A percentile compares a stretch with the other conserved stretches of the same genome.
Evolutionary conservation across 2,797 vertebrate genomes (phyloP).

Genomic region (Anomalospiza imberbis): DNA sequence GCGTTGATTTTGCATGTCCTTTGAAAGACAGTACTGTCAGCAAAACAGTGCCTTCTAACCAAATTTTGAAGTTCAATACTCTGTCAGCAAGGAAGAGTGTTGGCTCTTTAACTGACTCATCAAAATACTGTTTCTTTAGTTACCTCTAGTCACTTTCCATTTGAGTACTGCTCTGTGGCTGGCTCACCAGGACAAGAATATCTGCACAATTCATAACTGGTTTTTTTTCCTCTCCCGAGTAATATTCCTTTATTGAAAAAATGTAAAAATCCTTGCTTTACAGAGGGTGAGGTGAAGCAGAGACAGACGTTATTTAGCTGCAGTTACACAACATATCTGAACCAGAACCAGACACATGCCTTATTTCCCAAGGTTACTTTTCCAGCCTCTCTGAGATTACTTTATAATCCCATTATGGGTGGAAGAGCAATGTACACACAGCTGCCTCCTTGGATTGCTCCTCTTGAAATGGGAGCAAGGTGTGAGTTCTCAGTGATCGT

Average conservation of each 20-base stretch:
- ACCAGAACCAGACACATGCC: not conserved
- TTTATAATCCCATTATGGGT: constrained; percentile 14
- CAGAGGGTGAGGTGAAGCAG: constrained; percentile 41
- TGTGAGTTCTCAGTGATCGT: not conserved
- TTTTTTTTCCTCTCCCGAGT: not conserved
- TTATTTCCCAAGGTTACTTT: constrained; percentile 29
- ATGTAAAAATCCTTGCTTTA: constrained; percentile 3
- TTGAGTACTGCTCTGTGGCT: not conserved
- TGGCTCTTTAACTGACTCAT: constrained; percentile 45
- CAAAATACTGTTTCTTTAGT: constrained; percentile 1
- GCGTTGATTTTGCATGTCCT: constrained; percentile 54
- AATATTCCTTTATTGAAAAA: constrained; percentile 26
- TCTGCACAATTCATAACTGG: not conserved
- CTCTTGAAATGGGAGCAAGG: not conserved
- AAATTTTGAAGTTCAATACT: constrained; percentile 39
- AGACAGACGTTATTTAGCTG: not conserved
- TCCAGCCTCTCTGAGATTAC: not conserved
- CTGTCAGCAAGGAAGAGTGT: constrained; percentile 45
- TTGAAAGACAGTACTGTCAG: constrained; percentile 54
- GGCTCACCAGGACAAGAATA: not conserved
- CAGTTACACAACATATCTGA: not conserved
- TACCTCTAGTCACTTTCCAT: constrained; percentile 35
- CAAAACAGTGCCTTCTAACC: constrained; percentile 54
- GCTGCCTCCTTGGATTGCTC: not conserved
- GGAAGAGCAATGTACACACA: not conserved